Conservation (phyloP, 2,797 vertebrate species). For the Eupleurogrammus muticus region DNA sequence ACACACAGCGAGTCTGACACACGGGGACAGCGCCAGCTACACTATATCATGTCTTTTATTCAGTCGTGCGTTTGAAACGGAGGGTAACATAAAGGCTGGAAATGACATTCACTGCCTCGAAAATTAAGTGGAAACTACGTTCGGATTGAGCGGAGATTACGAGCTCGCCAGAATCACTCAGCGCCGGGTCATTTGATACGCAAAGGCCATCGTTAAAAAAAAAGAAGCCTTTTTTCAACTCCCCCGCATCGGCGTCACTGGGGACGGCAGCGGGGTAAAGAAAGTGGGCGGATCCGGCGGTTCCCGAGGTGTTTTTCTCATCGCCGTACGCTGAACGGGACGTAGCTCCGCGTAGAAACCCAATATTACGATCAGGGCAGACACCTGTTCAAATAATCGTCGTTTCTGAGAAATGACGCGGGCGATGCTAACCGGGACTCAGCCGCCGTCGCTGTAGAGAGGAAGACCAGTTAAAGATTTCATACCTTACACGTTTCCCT, state of each 20-base stretch:
- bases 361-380: background rate
- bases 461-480: no score
- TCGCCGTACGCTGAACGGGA: background rate
- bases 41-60: conserved; percentile 40
- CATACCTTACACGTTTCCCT: no score
- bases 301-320: background rate
- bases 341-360: background rate
- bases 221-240: background rate
- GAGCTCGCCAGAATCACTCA: conserved; percentile 32
- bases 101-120: conserved; percentile 44
- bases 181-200: conserved; percentile 19
- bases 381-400: background rate
- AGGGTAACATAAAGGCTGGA: conserved; percentile 40
- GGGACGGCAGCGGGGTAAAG: background rate
- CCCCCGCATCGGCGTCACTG: background rate
- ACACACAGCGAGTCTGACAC: conserved; percentile 48
- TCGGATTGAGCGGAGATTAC: conserved; percentile 22
- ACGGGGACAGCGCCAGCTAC: conserved; percentile 25
- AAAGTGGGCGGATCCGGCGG: background rate
- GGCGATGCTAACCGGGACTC: no score
- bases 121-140: conserved; percentile 46
- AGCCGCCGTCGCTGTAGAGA: no score
- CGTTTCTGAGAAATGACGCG: background rate
- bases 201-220: background rate
- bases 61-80: conserved; percentile 48